Evolutionary conservation across 2,113 vertebrate genomes (phyloP).

Genomic region (Melanerpes formicivorus): DNA sequence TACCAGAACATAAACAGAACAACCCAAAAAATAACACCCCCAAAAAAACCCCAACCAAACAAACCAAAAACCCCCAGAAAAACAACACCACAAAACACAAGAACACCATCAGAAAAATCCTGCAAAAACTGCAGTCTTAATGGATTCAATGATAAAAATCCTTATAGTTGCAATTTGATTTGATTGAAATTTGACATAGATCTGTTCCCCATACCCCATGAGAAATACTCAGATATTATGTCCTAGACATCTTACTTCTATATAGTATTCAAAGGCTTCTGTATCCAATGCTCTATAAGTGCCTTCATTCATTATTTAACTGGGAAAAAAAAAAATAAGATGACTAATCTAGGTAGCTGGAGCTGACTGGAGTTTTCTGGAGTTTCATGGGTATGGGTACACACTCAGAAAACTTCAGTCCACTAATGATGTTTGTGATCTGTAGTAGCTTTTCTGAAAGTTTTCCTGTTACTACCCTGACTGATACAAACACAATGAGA

Average conservation of each 20-base stretch:
- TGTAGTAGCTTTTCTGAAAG: not conserved
- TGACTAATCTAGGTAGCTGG: not conserved
- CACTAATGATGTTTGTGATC: not conserved
- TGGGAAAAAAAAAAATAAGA: not conserved
- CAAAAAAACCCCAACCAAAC: not conserved
- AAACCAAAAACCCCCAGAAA: fast-evolving
- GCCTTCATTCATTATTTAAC: not conserved
- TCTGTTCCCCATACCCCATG: not conserved
- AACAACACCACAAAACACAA: not conserved
- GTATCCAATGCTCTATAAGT: not conserved
- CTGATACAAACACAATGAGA: not conserved
- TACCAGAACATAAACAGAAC: no score
- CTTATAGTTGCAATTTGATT: not conserved
- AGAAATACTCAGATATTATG: not conserved
- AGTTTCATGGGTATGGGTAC: not conserved
- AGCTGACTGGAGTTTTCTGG: not conserved
- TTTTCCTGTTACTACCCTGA: not conserved
- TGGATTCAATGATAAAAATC: not conserved
- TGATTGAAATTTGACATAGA: not conserved
- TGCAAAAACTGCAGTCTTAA: not conserved
- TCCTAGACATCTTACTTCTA: not conserved
- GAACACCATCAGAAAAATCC: fast-evolving
- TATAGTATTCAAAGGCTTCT: not conserved
- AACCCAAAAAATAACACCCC: not conserved
- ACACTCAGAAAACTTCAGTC: not conserved